Evolutionary conservation across 2,113 vertebrate genomes (phyloP).

Genomic region (Halichoerus grypus): DNA sequence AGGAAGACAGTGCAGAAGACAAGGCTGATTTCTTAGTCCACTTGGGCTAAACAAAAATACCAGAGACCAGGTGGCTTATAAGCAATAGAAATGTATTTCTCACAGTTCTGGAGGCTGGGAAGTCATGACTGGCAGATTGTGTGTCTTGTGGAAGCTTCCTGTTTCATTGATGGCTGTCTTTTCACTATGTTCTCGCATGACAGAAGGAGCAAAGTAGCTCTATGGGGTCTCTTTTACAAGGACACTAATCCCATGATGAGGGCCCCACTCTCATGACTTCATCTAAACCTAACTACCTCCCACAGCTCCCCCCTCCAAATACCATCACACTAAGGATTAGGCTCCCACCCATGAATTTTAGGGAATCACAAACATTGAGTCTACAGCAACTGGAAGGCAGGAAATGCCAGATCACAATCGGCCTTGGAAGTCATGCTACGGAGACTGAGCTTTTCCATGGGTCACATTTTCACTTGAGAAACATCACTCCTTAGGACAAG

Average conservation of each 20-base stretch:
- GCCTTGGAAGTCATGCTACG: background rate
- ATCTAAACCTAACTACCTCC: background rate
- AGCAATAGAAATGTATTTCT: background rate
- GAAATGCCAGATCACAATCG: background rate
- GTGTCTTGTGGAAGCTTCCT: background rate
- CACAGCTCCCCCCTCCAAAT: background rate
- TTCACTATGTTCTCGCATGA: background rate
- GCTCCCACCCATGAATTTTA: background rate
- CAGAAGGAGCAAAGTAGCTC: background rate
- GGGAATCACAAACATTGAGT: background rate
- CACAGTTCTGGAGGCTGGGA: background rate
- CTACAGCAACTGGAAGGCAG: background rate
- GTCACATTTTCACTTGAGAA: background rate
- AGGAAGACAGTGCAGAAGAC: background rate
- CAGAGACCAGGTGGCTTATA: background rate
- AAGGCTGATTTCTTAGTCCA: background rate
- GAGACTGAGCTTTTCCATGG: background rate
- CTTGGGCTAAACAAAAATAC: background rate
- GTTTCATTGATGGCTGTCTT: background rate
- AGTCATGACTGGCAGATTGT: background rate
- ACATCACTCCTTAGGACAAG: background rate
- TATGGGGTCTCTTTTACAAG: background rate
- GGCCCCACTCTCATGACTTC: background rate
- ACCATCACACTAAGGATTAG: background rate
- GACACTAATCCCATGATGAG: background rate